Conservation (phyloP, 2,797 vertebrate genomes). For the Pseudocheirus occidentalis region DNA sequence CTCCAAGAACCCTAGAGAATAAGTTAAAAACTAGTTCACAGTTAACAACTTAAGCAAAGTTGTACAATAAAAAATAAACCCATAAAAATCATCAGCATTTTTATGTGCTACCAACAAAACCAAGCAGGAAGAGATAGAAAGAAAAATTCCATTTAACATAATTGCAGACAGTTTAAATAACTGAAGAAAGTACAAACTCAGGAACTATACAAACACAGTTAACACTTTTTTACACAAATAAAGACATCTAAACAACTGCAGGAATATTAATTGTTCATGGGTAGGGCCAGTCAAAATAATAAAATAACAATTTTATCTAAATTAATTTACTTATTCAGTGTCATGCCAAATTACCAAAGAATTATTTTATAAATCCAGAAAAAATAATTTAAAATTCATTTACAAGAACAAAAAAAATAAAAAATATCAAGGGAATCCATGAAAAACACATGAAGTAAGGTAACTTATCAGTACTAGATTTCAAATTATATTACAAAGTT, state of each 20-base stretch:
- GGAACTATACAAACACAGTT: neutral
- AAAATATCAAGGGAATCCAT: neutral
- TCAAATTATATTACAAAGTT: neutral
- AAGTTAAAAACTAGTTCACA: neutral
- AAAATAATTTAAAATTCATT: neutral
- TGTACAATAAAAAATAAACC: neutral
- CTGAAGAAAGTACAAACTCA: neutral
- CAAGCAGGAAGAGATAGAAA: neutral
- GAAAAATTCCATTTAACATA: neutral
- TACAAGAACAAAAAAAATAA: neutral
- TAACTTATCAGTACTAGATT: neutral
- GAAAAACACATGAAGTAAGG: neutral
- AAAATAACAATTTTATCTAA: neutral
- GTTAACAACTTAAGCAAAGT: neutral
- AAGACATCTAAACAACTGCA: neutral
- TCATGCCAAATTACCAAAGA: neutral
- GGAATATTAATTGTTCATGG: neutral
- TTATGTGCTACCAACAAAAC: neutral
- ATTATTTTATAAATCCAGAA: neutral
- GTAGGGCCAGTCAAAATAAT: neutral
- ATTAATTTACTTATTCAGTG: neutral
- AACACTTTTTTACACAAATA: neutral
- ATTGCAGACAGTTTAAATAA: neutral
- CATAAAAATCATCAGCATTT: neutral
- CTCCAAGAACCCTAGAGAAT: neutral